These are phyloP conservation scores for Cecidostiba fungosa DNA, from an alignment of 2,888 invertebrate species.

Conservation along the genomic window DNA sequence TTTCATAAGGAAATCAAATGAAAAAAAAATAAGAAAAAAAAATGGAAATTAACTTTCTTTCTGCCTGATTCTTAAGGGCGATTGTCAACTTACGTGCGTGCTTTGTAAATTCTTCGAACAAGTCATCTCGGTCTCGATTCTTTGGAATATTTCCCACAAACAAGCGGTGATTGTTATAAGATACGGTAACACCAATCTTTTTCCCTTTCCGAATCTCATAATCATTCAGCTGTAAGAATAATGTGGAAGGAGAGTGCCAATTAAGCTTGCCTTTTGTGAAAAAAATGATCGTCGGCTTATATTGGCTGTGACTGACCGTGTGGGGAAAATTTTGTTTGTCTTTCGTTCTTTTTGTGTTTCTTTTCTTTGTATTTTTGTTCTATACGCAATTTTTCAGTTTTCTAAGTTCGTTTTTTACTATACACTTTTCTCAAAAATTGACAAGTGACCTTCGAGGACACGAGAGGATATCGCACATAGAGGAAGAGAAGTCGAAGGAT, in stretches of 20 bases:
- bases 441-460: slow-evolving; percentile 69
- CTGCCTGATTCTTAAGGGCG: slow-evolving; percentile 79
- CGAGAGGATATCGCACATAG: slow-evolving; percentile 63
- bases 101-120: slow-evolving; percentile 99
- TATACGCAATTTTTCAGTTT: slow-evolving; percentile 51
- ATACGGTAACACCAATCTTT: slow-evolving; percentile 99
- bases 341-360: slow-evolving; percentile 49
- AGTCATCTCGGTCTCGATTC: slow-evolving; percentile 99
- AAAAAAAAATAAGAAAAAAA: slow-evolving; percentile 55
- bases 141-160: slow-evolving; percentile 99
- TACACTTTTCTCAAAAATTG: slow-evolving; percentile 65
- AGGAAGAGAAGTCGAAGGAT: slow-evolving; percentile 63
- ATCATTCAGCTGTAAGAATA: slow-evolving; percentile 99
- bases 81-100: slow-evolving; percentile 97
- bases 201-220: slow-evolving; percentile 99
- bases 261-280: slow-evolving; percentile 79
- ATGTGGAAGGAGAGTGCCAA: slow-evolving; percentile 88
- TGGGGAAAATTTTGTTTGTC: slow-evolving; percentile 55
- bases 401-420: slow-evolving; percentile 37
- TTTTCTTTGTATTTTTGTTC: slow-evolving; percentile 52
- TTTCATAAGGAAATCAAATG: slow-evolving; percentile 50
- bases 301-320: slow-evolving; percentile 76
- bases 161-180: slow-evolving; percentile 99
- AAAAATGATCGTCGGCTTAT: slow-evolving; percentile 73
- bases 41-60: slow-evolving; percentile 66